Evolutionary conservation across 2,797 vertebrate species (phyloP), one percentile per base, ranked within the genome.

Genomic region (Brachyalestes nurse): DNA sequence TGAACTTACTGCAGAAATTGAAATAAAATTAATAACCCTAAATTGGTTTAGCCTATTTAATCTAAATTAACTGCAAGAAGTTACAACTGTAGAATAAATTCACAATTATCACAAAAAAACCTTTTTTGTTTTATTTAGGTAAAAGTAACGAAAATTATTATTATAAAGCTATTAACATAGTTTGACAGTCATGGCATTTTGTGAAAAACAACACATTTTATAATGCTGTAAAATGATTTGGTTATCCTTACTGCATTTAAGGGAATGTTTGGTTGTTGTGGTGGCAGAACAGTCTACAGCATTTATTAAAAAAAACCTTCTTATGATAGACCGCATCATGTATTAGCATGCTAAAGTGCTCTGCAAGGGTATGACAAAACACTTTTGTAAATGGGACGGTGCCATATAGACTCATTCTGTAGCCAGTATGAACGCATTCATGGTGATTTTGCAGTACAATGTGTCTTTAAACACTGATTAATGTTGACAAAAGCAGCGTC

Each of bases 41-140:
- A 57, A 8, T n/a, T 57, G 17, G 53, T 57, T 4, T 6, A n/a
- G 34, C 34, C 34, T 34, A 34, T 34, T 34, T 34, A 34, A 34
- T 4, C 34, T 34, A 34, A 4, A 34, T 58, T 2, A 58, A 7
- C 6, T 58, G n/a, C 19, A 58, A 17, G 6, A 10, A 60, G 12
- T 60, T 60, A 60, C 21, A 60, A 25, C n/a, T 60, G 25, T 6
- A 17, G 5, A 62, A 62, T 28, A 62, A 62, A 25, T 8, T 60
- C 51, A 75, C 42, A 74, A 17, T 64, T 7, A 45, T 45, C 42
- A 45, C 42, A 9, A 34, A 34, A 34, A 45, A 8, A 5, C 42
- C 10, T 45, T 40, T 58, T 40, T 72, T 72, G 4, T 72, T 83
- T 83, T 79, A 83, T 83, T 82, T 64, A 58, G 19, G n/a, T 65